Conservation (phyloP, 2,113 vertebrate species). For the Actenoides lindsayi region DNA sequence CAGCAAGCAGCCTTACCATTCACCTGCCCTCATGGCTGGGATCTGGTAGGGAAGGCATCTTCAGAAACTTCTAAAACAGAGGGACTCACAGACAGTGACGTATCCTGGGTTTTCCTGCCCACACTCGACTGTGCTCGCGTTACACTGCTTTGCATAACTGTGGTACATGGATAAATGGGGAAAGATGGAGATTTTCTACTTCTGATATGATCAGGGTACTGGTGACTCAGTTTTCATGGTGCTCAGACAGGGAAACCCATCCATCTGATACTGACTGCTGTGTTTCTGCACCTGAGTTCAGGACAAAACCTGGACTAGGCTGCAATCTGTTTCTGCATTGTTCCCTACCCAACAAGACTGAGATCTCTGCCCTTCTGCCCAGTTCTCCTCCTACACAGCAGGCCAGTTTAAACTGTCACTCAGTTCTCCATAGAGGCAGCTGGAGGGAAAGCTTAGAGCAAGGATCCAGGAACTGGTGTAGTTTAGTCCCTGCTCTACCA, state of each 20-base stretch:
- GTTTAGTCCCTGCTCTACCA: not conserved
- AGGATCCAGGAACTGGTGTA: not conserved
- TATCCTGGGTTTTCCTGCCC: not conserved
- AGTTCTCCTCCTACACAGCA: not conserved
- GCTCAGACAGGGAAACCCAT: not conserved
- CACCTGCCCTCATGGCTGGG: not conserved
- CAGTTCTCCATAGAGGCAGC: not conserved
- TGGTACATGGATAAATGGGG: not conserved
- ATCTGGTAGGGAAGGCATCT: not conserved
- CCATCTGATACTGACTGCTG: not conserved
- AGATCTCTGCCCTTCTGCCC: not conserved
- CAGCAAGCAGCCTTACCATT: not conserved
- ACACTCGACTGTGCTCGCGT: not conserved
- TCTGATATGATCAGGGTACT: not conserved
- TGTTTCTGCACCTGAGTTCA: not conserved
- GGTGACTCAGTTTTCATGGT: not conserved
- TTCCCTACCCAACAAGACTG: not conserved
- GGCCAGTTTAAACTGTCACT: rapidly evolving
- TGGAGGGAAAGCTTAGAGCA: rapidly evolving
- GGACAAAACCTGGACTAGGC: not conserved
- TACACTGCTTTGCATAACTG: conserved; percentile 3
- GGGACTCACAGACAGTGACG: not conserved
- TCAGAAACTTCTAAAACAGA: not conserved
- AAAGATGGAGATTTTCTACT: not conserved
- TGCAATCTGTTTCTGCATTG: not conserved